Evolutionary conservation across 2,888 invertebrate species (phyloP), one percentile per base, ranked within the genome.

Genomic region (Thecocarcelia acutangulata): DNA sequence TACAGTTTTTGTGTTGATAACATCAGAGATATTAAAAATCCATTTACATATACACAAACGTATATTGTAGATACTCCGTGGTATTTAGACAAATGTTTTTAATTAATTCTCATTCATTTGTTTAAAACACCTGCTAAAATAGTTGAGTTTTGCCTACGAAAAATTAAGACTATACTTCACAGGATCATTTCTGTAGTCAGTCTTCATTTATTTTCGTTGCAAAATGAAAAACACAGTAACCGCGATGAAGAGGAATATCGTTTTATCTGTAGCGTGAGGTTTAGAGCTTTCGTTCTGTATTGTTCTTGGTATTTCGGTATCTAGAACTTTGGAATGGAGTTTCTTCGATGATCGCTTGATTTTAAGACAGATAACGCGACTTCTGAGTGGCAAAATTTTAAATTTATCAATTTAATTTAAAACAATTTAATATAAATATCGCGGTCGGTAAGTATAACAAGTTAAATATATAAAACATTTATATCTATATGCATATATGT

Each of bases 161-260:
- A 75, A 85, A 0, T 87, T 88, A 90, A 90, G 90, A 90, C 90
- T 90, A 90, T 90, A 90, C 93, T 93, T 93, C 92, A 92, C 93
- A 93, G 93, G 93, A 93, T 93, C 93, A 93, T n/a, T n/a, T n/a
- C n/a, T n/a, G n/a, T n/a, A n/a, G n/a, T n/a, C n/a, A n/a, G n/a
- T n/a, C n/a, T n/a, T 92, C 92, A 88, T 90, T 90, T 89, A 89
- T 91, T 92, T 91, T 92, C 88, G 90, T 91, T 89, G 90, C 90
- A 90, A 92, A 86, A 84, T 87, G 90, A 89, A 92, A 92, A 92
- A 90, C 21, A 86, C 88, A 87, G 87, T 89, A 92, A 88, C 93
- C 92, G 92, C 91, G 93, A 92, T 92, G 93, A 93, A 85, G 93
- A 93, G 92, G 48, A 63, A 86, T 87, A 92, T 92, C 90, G 90